phyloP scores from a whole-genome alignment of 2,888 invertebrate genomes.

The Timandra comae region DNA sequence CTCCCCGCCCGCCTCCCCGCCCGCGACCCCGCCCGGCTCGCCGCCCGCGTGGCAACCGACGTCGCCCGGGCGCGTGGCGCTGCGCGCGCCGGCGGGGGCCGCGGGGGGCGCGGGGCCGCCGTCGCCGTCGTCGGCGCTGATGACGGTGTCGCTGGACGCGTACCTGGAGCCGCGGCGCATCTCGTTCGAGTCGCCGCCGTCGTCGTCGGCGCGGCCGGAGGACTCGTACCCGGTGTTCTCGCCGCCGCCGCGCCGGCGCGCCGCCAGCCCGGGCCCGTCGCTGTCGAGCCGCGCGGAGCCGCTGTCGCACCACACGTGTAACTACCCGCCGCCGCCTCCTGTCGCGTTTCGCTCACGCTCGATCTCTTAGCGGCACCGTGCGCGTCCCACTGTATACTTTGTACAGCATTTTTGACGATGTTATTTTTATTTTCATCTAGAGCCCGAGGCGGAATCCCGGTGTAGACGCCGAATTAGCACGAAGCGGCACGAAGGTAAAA shows the following conservation, averaged over 20 bases:
- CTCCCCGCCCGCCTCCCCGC: constrained; percentile 58
- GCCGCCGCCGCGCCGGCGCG: constrained; percentile 86
- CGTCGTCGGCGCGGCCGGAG: constrained; percentile 84
- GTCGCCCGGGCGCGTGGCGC: constrained; percentile 39
- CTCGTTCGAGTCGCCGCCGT: constrained; percentile 87
- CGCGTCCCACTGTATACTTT: constrained; percentile 16
- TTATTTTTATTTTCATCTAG: constrained; percentile 47
- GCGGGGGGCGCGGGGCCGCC: constrained; percentile 78
- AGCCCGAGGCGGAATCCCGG: constrained; percentile 39
- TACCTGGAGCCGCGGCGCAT: constrained; percentile 90
- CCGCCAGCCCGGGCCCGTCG: constrained; percentile 76
- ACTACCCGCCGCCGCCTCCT: constrained; percentile 43
- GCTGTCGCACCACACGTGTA: constrained; percentile 94
- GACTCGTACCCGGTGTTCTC: constrained; percentile 92
- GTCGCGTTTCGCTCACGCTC: constrained; percentile 1
- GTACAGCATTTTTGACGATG: constrained; percentile 50
- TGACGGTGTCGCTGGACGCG: constrained; percentile 90
- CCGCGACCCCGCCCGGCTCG: constrained; percentile 74
- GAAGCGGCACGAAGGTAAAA: constrained; percentile 63
- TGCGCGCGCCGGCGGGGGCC: constrained; percentile 71
- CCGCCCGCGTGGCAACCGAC: constrained; percentile 72
- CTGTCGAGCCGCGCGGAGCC: constrained; percentile 84
- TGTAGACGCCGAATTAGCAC: constrained; percentile 46
- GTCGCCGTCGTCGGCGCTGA: constrained; percentile 89
- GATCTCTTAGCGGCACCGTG: too few species aligned